Percentiles rank a stretch among this genome's conserved stretches.
phyloP scores from a whole-genome alignment of 2,888 invertebrate species.

The Polydrusus tereticollis region DNA sequence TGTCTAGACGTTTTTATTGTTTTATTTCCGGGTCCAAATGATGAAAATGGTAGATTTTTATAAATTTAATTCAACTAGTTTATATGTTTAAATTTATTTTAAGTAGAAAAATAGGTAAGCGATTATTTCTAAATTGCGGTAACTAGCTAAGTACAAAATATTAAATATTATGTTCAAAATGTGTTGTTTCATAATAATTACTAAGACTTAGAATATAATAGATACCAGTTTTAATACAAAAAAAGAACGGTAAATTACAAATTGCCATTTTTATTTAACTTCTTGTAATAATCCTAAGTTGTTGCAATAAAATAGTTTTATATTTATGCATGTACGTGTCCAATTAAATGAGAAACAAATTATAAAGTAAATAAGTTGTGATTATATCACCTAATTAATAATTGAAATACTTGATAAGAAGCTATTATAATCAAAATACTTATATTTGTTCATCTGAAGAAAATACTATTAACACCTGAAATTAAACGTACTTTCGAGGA shows the following conservation, averaged over 20 bases:
- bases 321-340: neutral
- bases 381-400: neutral
- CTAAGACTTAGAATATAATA: neutral
- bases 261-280: neutral
- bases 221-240: neutral
- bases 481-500: too few species aligned
- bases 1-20: slow-evolving; percentile 7
- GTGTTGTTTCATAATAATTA: slow-evolving; percentile 5
- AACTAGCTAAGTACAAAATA: neutral
- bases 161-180: neutral
- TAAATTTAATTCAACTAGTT: slow-evolving; percentile 4
- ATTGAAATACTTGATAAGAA: too few species aligned
- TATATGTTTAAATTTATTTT: neutral
- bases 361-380: neutral
- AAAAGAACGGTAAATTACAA: neutral
- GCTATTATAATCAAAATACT: too few species aligned
- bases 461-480: too few species aligned
- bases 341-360: neutral
- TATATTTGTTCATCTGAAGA: too few species aligned
- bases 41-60: slow-evolving; percentile 6
- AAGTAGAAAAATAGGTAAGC: slow-evolving; percentile 3
- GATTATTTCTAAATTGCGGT: neutral
- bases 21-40: neutral
- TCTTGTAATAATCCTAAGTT: neutral
- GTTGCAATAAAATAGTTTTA: neutral